These are phyloP conservation scores for Brenthis ino DNA, from an alignment of 2,888 invertebrate species.

Conservation along the genomic window DNA sequence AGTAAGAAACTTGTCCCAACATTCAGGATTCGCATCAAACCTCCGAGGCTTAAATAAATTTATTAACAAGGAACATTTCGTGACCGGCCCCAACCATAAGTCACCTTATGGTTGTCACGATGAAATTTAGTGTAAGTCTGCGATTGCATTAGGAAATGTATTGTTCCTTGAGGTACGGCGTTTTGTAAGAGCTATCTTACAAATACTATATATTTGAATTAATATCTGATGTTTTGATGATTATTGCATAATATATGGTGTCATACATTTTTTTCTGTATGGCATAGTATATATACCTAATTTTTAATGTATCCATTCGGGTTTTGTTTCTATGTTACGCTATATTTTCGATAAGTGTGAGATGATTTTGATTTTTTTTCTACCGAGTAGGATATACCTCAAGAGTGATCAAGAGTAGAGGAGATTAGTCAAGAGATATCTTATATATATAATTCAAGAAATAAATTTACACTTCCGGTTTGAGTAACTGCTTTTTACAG, in stretches of 20 bases:
- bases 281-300: too few species aligned
- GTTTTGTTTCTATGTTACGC: too few species aligned
- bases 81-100: slow-evolving; percentile 52
- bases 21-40: slow-evolving; percentile 42
- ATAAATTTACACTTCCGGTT: too few species aligned
- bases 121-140: slow-evolving; percentile 49
- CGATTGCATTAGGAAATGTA: slow-evolving; percentile 34
- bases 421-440: too few species aligned
- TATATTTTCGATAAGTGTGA: too few species aligned
- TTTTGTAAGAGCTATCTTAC: slow-evolving; percentile 15
- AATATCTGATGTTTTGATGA: slow-evolving; percentile 2
- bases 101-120: slow-evolving; percentile 49
- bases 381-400: too few species aligned
- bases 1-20: slow-evolving; percentile 35
- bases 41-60: slow-evolving; percentile 45
- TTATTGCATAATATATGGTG: background rate
- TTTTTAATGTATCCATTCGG: too few species aligned
- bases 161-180: slow-evolving; percentile 10
- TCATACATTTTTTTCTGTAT: too few species aligned
- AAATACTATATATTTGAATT: slow-evolving; percentile 1
- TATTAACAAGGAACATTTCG: slow-evolving; percentile 49
- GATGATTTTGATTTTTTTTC: too few species aligned
- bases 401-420: too few species aligned
- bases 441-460: too few species aligned
- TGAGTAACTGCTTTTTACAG: too few species aligned